Base-by-base conservation (phyloP, 2,113 vertebrate genomes). In the Sminthopsis crassicaudata region DNA sequence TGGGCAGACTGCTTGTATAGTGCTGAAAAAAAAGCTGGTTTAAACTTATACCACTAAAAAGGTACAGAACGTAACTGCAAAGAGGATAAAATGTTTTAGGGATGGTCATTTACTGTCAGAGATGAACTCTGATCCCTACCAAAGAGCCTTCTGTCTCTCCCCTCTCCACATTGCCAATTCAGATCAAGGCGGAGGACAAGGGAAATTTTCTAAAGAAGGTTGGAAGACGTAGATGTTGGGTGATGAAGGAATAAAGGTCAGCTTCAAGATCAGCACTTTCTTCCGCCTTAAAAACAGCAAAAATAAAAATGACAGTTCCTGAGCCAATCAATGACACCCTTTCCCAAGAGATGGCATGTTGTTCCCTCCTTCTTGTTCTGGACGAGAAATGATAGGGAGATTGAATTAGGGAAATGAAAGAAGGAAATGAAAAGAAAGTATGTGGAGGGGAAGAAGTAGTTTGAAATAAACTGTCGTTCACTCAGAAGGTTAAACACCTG, bases 31-130 rank as follows among this genome's bases (percentile, higher is more conserved):
- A 96, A 94, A 92, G 94, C 27, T 88, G 90, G n/a, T 92, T 97
- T 95, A 91, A 93, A 90, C 25, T 46, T 95, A 93, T 96, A 96
- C 89, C 96, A 98, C 53, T 96, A 96, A 95, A 93, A 96, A 96
- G 96, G 90, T 91, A 92, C 46, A 92, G 46, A 0, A 0, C 4
- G 52, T 36, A 84, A 97, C 92, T 97, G 53, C 95, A 93, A 92
- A 96, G 88, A 94, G 67, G 36, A 51, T 53, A n/a, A 84, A 91
- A 92, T 1, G 2, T 52, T 36, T 55, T 1, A 51, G 16, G 26
- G 23, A 50, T 24, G 30, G 1, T 46, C 55, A 48, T 84, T 2
- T 92, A 93, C 50, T 91, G 24, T 50, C 2, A 84, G 52, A 19
- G n/a, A 36, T 94, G n/a, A 84, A 42, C n/a, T 84, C 16, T 84